Conservation (phyloP, 2,888 invertebrate genomes). For the Megastigmus dorsalis region DNA sequence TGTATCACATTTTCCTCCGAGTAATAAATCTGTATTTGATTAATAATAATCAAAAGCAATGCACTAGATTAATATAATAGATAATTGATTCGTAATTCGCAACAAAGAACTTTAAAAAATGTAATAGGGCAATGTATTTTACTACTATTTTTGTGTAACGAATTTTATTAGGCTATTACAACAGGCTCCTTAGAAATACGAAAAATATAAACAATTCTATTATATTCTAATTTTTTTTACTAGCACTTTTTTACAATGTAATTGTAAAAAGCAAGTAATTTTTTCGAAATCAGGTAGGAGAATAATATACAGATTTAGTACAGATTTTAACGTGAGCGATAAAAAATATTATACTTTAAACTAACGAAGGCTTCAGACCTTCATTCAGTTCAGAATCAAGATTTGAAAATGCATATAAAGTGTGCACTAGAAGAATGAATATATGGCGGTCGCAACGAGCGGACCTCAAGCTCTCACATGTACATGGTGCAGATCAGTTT, state of each 20-base stretch:
- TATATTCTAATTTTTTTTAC: neutral
- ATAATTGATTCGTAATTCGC: no score
- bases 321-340: neutral
- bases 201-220: neutral
- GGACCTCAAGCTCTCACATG: neutral
- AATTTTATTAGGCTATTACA: neutral
- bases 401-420: neutral
- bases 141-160: constrained; percentile 1
- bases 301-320: neutral
- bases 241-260: neutral
- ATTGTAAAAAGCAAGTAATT: neutral
- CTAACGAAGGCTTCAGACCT: constrained; percentile 7
- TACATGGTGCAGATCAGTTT: no score
- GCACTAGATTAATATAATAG: no score
- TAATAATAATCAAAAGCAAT: no score
- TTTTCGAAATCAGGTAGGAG: no score
- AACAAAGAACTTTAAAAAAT: no score
- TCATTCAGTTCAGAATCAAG: neutral
- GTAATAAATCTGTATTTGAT: no score
- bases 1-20: no score
- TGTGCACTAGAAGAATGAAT: neutral
- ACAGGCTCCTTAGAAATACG: neutral
- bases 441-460: neutral
- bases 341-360: constrained; percentile 23
- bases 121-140: no score